Conservation (phyloP, 2,113 vertebrate species). For the Thomomys bottae region DNA sequence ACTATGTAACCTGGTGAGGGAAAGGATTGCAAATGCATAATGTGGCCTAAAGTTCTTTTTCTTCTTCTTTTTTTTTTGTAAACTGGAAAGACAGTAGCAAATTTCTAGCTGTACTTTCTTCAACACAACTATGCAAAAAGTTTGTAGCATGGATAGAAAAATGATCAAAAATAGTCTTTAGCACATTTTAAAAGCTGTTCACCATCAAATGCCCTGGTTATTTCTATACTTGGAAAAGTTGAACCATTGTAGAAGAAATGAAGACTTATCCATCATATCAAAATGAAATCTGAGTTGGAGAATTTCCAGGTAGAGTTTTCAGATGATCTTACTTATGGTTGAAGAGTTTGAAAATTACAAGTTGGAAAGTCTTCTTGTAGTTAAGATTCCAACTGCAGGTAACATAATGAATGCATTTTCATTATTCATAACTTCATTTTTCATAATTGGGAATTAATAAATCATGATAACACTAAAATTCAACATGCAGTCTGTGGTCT, state of each 20-base stretch:
- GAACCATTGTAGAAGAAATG: not conserved
- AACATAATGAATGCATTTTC: not conserved
- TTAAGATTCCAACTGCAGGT: not conserved
- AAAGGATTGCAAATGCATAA: not conserved
- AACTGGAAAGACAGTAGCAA: not conserved
- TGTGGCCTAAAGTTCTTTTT: not conserved
- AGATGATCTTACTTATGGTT: not conserved
- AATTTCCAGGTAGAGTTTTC: slow-evolving; percentile 15
- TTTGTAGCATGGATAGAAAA: not conserved
- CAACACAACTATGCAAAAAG: slow-evolving; percentile 17
- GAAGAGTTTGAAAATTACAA: slow-evolving; percentile 24
- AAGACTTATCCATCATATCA: not conserved
- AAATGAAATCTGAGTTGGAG: not conserved
- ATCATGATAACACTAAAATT: not conserved
- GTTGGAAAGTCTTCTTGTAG: not conserved
- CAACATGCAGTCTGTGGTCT: not conserved
- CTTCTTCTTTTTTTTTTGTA: not conserved
- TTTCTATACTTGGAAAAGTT: slow-evolving; percentile 2
- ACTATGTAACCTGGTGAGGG: not conserved
- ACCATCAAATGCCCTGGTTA: not conserved
- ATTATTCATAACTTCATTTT: not conserved
- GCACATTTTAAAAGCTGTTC: not conserved
- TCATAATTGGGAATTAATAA: not conserved
- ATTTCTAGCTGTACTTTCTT: not conserved
- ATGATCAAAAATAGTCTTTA: slow-evolving; percentile 13